phyloP scores from a whole-genome alignment of 2,113 vertebrate genomes.

The Ochotona princeps region DNA sequence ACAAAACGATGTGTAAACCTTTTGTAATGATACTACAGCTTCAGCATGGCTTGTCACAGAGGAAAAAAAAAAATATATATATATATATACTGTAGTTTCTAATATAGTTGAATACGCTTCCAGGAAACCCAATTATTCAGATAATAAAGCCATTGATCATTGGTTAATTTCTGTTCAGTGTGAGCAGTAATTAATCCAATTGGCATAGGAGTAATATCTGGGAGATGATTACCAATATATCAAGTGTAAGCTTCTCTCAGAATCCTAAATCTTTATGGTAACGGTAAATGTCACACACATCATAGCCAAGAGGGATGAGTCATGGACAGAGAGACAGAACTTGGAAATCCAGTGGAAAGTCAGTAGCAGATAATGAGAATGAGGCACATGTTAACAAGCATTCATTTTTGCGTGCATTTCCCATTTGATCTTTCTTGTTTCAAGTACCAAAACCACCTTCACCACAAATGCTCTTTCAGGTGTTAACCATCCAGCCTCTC shows the following conservation, averaged over 20 bases:
- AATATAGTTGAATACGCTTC: not conserved
- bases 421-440: not conserved
- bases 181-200: not conserved
- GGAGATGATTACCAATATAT: not conserved
- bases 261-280: not conserved
- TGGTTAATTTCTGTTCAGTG: not conserved
- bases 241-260: not conserved
- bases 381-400: not conserved
- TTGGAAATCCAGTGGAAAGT: not conserved
- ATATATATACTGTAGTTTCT: not conserved
- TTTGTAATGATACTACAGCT: not conserved
- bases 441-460: not conserved
- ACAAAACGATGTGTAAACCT: not conserved
- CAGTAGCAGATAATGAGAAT: not conserved
- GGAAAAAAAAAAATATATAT: not conserved
- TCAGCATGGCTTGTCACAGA: not conserved
- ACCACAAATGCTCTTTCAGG: not conserved
- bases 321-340: not conserved
- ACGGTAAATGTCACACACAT: conserved; percentile 9
- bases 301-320: not conserved
- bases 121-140: not conserved
- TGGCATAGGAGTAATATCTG: not conserved
- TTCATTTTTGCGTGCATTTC: not conserved
- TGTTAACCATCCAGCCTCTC: not conserved
- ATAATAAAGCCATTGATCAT: not conserved